phyloP scores from a whole-genome alignment of 2,113 vertebrate genomes.

The Hystrix cristata region DNA sequence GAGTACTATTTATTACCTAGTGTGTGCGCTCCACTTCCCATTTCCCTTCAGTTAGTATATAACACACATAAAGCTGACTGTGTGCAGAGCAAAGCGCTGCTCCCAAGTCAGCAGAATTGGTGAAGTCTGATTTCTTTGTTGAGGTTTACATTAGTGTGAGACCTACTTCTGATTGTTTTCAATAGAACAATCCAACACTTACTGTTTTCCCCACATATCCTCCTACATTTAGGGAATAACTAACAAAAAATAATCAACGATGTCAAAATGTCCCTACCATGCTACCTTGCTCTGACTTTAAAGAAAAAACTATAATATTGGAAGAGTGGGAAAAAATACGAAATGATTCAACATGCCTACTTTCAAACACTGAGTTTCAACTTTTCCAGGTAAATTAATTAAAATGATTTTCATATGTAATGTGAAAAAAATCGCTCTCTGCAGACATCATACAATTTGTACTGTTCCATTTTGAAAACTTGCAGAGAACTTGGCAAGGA shows the following conservation, averaged over 20 bases:
- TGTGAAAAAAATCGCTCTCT: neutral
- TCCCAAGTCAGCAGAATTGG: neutral
- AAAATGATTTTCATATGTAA: neutral
- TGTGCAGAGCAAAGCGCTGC: rapidly evolving
- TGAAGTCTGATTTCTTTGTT: neutral
- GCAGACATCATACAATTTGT: neutral
- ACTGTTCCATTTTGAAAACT: neutral
- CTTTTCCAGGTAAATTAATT: neutral
- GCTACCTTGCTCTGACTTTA: neutral
- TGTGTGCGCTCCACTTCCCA: neutral
- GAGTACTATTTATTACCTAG: neutral
- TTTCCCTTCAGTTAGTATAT: neutral
- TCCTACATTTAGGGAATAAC: neutral
- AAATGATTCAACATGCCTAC: no score
- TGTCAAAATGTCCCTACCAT: neutral
- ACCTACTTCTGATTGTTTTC: neutral
- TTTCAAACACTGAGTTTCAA: neutral
- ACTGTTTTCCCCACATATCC: neutral
- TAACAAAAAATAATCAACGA: neutral
- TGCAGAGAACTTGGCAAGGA: neutral
- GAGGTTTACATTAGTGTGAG: neutral
- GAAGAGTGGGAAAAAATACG: neutral
- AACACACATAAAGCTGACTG: neutral
- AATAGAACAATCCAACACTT: neutral
- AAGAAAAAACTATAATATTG: neutral